Evolutionary conservation across 1,140 invertebrate genomes (phyloP).

Genomic region (Tetraneura akinire): DNA sequence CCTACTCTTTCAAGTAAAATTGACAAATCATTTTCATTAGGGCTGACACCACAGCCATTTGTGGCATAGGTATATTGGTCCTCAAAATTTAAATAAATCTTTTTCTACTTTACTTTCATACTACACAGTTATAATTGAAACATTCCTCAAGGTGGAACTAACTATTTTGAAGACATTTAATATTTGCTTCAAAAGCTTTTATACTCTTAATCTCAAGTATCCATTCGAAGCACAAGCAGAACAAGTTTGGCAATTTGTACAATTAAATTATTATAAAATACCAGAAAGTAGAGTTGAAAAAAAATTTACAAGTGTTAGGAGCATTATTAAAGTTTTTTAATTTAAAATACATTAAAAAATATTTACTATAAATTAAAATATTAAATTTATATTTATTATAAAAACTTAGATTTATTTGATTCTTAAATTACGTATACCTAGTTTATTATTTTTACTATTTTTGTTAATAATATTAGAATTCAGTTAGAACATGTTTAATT

Average conservation of each 20-base stretch:
- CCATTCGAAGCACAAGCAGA: background rate
- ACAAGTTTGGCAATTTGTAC: constrained; percentile 19
- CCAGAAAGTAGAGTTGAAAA: constrained; percentile 7
- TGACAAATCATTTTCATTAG: background rate
- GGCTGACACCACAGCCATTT: background rate
- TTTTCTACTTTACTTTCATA: background rate
- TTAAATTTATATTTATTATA: no score
- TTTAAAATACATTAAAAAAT: background rate
- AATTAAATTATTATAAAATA: background rate
- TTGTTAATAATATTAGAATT: constrained; percentile 1
- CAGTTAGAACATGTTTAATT: background rate
- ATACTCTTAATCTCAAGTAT: constrained; percentile 18
- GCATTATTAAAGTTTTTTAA: background rate
- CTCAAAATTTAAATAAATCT: background rate
- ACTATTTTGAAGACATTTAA: background rate
- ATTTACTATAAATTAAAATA: no score
- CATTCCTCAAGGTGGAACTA: background rate
- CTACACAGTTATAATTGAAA: background rate
- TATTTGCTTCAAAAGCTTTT: background rate
- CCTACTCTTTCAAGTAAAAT: background rate
- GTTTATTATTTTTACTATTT: background rate
- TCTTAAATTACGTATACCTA: background rate
- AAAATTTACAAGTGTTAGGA: background rate
- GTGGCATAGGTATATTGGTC: background rate
- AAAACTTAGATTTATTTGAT: no score